Evolutionary conservation across 1,140 invertebrate genomes (phyloP).

Genomic region (Drosophila nigrodunni): DNA sequence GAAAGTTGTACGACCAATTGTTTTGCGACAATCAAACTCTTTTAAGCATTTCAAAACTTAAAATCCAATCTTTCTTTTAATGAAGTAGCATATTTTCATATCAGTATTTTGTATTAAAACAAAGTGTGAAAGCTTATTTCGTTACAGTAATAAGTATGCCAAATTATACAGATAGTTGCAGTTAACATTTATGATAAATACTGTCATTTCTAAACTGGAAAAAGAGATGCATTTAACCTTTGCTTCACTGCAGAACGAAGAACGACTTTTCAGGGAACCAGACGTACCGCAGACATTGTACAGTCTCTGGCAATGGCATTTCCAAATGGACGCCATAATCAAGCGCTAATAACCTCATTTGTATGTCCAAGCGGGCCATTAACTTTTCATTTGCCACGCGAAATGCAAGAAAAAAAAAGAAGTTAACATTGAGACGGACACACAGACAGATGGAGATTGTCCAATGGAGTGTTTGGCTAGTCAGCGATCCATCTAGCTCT

Average conservation of each 20-base stretch:
- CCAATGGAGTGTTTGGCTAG: constrained; percentile 45
- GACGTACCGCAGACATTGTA: neutral
- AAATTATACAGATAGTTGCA: constrained; percentile 5
- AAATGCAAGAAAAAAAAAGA: constrained; percentile 15
- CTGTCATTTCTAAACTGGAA: neutral
- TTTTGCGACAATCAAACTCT: neutral
- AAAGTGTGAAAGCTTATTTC: too few relatives aligned
- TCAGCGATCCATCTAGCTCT: constrained; percentile 55
- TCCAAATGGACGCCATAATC: constrained; percentile 70
- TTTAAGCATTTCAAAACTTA: too few relatives aligned
- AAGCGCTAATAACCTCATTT: constrained; percentile 80
- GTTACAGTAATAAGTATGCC: neutral
- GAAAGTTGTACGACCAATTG: neutral
- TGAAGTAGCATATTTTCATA: too few relatives aligned
- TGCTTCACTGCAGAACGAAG: neutral
- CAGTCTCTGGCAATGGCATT: constrained; percentile 39
- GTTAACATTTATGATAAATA: neutral
- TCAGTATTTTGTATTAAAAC: too few relatives aligned
- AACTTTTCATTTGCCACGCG: constrained; percentile 75
- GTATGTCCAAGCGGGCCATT: constrained; percentile 65
- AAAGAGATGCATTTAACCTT: constrained; percentile 8
- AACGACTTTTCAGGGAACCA: neutral
- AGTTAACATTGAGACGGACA: constrained; percentile 32
- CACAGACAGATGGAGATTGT: constrained; percentile 48
- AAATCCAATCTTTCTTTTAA: too few relatives aligned